Conservation (phyloP, 2,113 vertebrate species). For the Pao palembangensis region DNA sequence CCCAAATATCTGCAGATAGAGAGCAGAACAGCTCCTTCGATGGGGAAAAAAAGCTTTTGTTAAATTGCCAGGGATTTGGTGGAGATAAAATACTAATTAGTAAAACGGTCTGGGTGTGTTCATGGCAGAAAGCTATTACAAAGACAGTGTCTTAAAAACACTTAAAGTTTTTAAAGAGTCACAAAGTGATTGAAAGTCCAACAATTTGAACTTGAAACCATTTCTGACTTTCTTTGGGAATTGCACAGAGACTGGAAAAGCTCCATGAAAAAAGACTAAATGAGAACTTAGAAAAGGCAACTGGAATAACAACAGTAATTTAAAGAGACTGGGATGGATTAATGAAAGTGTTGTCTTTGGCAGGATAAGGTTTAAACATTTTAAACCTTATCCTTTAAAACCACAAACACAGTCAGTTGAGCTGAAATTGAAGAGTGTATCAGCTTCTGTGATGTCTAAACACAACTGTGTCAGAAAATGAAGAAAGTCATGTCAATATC, state of each 20-base stretch:
- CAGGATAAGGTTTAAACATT: not conserved
- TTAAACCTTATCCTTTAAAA: not conserved
- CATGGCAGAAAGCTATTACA: no score
- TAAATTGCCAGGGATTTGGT: slow-evolving; percentile 49
- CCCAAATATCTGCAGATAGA: slow-evolving; percentile 14
- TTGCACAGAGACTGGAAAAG: not conserved
- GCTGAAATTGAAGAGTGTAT: no score
- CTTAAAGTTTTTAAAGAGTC: no score
- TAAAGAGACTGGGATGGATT: not conserved
- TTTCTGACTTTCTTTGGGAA: not conserved
- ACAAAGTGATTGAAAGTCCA: no score
- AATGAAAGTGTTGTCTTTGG: not conserved
- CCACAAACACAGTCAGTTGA: no score
- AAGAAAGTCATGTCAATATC: no score
- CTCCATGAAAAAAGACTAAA: not conserved
- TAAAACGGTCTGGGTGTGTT: not conserved
- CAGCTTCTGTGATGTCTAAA: no score
- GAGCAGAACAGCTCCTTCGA: slow-evolving; percentile 27
- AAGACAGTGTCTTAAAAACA: no score
- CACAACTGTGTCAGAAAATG: no score
- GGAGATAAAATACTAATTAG: slow-evolving; percentile 55
- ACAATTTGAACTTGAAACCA: no score
- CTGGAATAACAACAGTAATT: no score
- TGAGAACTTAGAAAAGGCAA: not conserved
- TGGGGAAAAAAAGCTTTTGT: slow-evolving; percentile 30